Evolutionary conservation across 1,140 invertebrate species (phyloP).

Genomic region (Musca domestica): DNA sequence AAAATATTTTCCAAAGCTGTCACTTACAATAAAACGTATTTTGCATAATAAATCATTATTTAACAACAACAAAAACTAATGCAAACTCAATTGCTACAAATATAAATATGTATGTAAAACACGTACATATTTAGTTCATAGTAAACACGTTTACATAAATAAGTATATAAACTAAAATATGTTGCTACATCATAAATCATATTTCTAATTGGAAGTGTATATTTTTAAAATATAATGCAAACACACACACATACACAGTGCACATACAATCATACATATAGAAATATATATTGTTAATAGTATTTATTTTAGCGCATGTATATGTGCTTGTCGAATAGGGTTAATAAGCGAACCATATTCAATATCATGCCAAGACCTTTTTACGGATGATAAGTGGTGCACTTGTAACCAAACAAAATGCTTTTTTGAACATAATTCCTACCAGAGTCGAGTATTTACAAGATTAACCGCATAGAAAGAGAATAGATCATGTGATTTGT

Average conservation of each 20-base stretch:
- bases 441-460: too few species aligned
- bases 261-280: too few species aligned
- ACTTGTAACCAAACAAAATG: too few species aligned
- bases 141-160: not conserved
- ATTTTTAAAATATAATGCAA: not conserved
- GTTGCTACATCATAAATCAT: not conserved
- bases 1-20: slow-evolving; percentile 9
- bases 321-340: not conserved
- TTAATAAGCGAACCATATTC: not conserved
- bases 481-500: too few species aligned
- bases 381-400: too few species aligned
- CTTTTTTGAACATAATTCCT: too few species aligned
- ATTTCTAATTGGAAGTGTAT: not conserved
- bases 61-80: not conserved
- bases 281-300: too few species aligned
- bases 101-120: not conserved
- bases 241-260: not conserved
- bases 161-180: slow-evolving; percentile 1
- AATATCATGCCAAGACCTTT: too few species aligned
- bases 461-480: too few species aligned
- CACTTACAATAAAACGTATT: slow-evolving; percentile 1
- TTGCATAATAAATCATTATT: slow-evolving; percentile 8
- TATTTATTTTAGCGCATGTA: too few species aligned
- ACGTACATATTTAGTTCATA: slow-evolving; percentile 1
- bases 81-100: not conserved